Conservation (phyloP, 2,888 invertebrate species). For the Sialis fuliginosa region DNA sequence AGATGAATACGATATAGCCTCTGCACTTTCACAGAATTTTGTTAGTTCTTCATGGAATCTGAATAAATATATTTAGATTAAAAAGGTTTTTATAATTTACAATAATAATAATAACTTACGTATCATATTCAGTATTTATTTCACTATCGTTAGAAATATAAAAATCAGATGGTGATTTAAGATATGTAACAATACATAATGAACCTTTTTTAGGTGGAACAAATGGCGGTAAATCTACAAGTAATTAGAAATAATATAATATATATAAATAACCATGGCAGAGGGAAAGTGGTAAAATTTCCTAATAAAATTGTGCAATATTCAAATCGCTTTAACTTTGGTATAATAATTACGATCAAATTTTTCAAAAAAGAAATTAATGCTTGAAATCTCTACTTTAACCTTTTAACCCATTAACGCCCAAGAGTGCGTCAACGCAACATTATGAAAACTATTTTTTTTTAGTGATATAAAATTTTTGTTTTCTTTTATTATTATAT, state of each 20-base stretch:
- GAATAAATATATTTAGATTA: not conserved
- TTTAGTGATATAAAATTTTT: too few relatives aligned
- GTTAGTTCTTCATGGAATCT: constrained; percentile 2
- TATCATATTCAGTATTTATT: not conserved
- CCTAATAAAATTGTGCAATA: too few relatives aligned
- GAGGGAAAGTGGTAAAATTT: too few relatives aligned
- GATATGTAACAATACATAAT: not conserved
- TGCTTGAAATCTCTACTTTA: too few relatives aligned
- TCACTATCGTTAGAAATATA: not conserved
- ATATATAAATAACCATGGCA: too few relatives aligned
- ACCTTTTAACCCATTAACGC: too few relatives aligned
- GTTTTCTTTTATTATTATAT: too few relatives aligned
- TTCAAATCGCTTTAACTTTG: too few relatives aligned
- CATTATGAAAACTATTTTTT: too few relatives aligned
- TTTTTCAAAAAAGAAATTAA: too few relatives aligned
- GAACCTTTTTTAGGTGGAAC: not conserved
- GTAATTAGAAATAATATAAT: not conserved
- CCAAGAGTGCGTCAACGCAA: too few relatives aligned
- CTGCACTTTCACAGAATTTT: not conserved
- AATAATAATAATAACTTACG: not conserved
- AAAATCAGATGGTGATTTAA: not conserved
- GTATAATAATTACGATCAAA: too few relatives aligned
- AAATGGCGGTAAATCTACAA: not conserved
- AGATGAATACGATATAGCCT: not conserved
- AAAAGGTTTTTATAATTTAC: not conserved